These are phyloP conservation scores for Sphaeridia pumilis DNA, from an alignment of 2,888 invertebrate species.

Conservation along the genomic window DNA sequence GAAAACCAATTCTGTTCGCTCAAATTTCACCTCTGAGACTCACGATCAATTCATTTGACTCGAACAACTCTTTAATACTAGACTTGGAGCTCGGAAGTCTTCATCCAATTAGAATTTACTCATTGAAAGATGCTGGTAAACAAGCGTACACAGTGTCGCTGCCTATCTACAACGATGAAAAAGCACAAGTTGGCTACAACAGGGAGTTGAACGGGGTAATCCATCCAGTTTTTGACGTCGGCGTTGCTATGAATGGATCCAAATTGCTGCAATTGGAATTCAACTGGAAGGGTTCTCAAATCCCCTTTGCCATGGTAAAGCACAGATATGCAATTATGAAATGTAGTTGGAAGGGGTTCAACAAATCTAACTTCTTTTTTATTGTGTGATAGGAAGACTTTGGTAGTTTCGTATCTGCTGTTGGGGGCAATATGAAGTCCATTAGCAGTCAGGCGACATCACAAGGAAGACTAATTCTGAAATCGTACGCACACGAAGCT, in stretches of 20 bases:
- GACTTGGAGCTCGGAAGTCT: neutral
- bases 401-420: no score
- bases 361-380: neutral
- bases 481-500: neutral
- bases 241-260: conserved; percentile 4
- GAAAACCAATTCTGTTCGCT: neutral
- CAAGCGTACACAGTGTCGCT: neutral
- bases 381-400: no score
- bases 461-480: neutral
- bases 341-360: no score
- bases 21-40: no score
- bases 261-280: neutral
- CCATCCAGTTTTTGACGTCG: neutral
- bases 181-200: neutral
- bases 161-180: neutral
- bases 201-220: neutral
- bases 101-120: neutral
- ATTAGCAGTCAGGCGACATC: neutral
- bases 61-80: neutral
- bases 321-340: no score
- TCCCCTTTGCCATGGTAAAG: neutral
- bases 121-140: neutral
- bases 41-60: neutral
- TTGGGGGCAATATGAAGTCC: no score
- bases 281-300: neutral